Evolutionary conservation across 1,140 invertebrate species (phyloP).

Genomic region (Pygmarrhopalites habei): DNA sequence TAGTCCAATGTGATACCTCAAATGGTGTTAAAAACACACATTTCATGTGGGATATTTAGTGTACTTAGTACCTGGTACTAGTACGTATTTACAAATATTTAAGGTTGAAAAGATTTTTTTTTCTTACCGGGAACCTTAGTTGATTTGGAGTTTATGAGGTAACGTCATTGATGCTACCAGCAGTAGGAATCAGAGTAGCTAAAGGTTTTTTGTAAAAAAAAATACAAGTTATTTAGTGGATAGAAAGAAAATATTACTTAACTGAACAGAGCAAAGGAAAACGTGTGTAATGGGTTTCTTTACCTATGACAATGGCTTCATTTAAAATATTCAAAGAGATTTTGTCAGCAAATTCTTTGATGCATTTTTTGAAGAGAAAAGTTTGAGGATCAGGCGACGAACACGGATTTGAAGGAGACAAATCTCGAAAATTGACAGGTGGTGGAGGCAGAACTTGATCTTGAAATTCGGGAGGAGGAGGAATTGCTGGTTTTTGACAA

Average conservation of each 20-base stretch:
- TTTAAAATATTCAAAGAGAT: slow-evolving; percentile 34
- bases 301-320: slow-evolving; percentile 38
- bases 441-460: slow-evolving; percentile 19
- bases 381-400: neutral
- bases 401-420: neutral
- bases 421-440: slow-evolving; percentile 16
- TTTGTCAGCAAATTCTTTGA: slow-evolving; percentile 35
- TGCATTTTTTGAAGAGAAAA: neutral
- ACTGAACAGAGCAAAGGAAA: too few species aligned
- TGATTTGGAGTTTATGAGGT: slow-evolving; percentile 17
- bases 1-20: too few species aligned
- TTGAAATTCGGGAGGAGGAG: slow-evolving; percentile 35
- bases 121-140: slow-evolving; percentile 36
- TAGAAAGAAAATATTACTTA: too few species aligned
- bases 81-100: too few species aligned
- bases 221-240: too few species aligned
- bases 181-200: too few species aligned
- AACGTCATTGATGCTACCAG: slow-evolving; percentile 12
- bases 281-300: too few species aligned
- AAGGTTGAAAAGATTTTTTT: too few species aligned
- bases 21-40: too few species aligned
- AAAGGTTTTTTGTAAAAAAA: too few species aligned
- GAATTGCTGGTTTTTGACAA: slow-evolving; percentile 35
- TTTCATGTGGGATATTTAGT: too few species aligned
- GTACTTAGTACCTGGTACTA: too few species aligned